Evolutionary conservation across 2,888 invertebrate species (phyloP).

Genomic region (Malthinus seriepunctatus): DNA sequence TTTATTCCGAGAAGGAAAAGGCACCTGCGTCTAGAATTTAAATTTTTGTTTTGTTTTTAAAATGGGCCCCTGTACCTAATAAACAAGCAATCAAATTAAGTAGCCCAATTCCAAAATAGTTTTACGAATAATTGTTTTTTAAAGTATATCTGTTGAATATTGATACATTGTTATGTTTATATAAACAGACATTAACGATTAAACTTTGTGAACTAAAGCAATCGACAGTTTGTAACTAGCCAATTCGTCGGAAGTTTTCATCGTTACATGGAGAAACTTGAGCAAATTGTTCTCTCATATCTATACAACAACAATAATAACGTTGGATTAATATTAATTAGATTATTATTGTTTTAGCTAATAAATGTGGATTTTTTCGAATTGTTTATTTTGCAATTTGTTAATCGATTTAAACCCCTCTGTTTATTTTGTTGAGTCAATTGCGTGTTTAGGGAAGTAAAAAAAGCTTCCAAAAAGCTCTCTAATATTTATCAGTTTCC

Average conservation of each 20-base stretch:
- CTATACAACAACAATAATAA: too few relatives aligned
- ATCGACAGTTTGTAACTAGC: slow-evolving; percentile 5
- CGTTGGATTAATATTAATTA: background rate
- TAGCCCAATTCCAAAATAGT: too few relatives aligned
- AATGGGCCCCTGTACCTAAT: too few relatives aligned
- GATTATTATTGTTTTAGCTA: background rate
- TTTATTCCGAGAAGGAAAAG: too few relatives aligned
- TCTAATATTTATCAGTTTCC: background rate
- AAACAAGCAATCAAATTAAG: too few relatives aligned
- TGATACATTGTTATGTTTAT: slow-evolving; percentile 6
- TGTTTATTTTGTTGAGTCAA: background rate
- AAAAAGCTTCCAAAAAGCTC: background rate
- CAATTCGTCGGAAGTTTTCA: slow-evolving; percentile 2
- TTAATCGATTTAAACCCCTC: background rate
- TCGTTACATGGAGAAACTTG: background rate
- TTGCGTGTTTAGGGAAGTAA: slow-evolving; percentile 1
- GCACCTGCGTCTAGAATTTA: too few relatives aligned
- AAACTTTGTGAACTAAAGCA: slow-evolving; percentile 3
- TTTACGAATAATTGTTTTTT: background rate
- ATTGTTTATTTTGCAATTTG: slow-evolving; percentile 1
- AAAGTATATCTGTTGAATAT: slow-evolving; percentile 4
- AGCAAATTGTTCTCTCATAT: slow-evolving; percentile 2
- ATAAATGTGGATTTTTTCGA: too few relatives aligned
- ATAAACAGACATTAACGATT: slow-evolving; percentile 5
- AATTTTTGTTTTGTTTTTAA: too few relatives aligned